Base-by-base conservation (phyloP, 2,888 invertebrate species). In the Baccha elongata region DNA sequence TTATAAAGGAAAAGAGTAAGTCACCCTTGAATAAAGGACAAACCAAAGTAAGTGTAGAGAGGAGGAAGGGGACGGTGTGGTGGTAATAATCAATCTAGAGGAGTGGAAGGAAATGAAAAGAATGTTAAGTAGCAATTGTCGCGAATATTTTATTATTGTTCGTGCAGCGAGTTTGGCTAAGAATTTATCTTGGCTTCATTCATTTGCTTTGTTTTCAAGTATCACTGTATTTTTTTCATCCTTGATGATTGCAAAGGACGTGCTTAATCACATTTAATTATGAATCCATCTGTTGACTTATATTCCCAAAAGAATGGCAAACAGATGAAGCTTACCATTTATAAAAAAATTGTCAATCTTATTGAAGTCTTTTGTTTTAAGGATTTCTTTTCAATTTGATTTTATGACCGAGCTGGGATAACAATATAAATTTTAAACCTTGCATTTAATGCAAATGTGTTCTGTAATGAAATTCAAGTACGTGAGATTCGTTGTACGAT, bases 211-310 rank as follows among this genome's bases (percentile, higher is more conserved):
- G 13, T 10, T 60, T 40, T 26, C 21, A 29, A 74, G 62, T 53
- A 19, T 52, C 46, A 17, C 71, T 17, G n/a, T 13, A 21, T 8
- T 35, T 26, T n/a, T 44, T 23, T 29, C 11, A 29, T 58, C 23
- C 40, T 58, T 26, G 29, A 17, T 23, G 23, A 40, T 58, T 10
- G 32, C 58, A 17, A 19, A 23, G 80, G 65, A 69, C 69, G 78
- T 58, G 44, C 37, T 78, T 83, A 83, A 78, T 83, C 83, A 83
- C 68, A 83, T 73, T 73, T 78, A 83, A 83, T 83, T 83, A 78
- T 64, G 64, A 72, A 69, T 68, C 78, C 83, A 83, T 76, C 83
- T 83, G 83, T 83, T 83, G 83, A 78, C 68, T 78, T 83, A 72
- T 72, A 60, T 55, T n/a, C 17, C 29, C 67, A 46, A 13, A 58